Evolutionary conservation across 1,140 invertebrate genomes (phyloP), one percentile per base, ranked within the genome.

Genomic region (Mamestra configurata): DNA sequence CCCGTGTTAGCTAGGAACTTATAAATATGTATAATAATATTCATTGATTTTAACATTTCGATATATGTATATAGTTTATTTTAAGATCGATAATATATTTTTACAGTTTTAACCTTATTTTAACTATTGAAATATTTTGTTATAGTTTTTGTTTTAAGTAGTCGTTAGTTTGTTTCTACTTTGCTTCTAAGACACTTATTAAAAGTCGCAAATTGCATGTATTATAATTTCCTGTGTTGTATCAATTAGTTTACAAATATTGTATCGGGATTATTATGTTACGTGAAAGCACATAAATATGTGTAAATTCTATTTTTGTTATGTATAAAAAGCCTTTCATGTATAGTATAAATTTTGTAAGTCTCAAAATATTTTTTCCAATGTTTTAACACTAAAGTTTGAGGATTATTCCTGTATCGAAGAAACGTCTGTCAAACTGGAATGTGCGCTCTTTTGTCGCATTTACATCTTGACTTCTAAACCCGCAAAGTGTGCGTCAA

Each of bases 221-320:
- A 24, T 57, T 22, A 57, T 37, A 24, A 15, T 7, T 27, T 20
- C 18, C 18, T 20, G 1, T 40, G 37, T 64, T 70, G 40, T 70
- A 70, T 46, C 8, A 49, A 24, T 70, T 70, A 70, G 18, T 18
- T 68, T 68, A 68, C n/a, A 66, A 20, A 22, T 46, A 68, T 70
- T 70, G 20, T 70, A 46, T 70, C 27, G 24, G 22, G 22, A 46
- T 68, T 46, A 24, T 24, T 15, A 46, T 68, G 35, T 68, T 68
- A 66, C 43, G 43, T 77, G 43, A 61, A 49, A 31, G 1, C 27
- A 35, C 59, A 77, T n/a, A 64, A 49, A 46, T 64, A 61, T 59
- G 64, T 61, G 40, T 77, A 75, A 64, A 64, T 64, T 64, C 40
- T 55, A 40, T 40, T 40, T 57, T 35, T 57, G 53, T 20, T 46